Percentiles rank a stretch among this genome's conserved stretches.
phyloP scores from a whole-genome alignment of 1,140 invertebrate genomes.

The Melanaphis sacchari region DNA sequence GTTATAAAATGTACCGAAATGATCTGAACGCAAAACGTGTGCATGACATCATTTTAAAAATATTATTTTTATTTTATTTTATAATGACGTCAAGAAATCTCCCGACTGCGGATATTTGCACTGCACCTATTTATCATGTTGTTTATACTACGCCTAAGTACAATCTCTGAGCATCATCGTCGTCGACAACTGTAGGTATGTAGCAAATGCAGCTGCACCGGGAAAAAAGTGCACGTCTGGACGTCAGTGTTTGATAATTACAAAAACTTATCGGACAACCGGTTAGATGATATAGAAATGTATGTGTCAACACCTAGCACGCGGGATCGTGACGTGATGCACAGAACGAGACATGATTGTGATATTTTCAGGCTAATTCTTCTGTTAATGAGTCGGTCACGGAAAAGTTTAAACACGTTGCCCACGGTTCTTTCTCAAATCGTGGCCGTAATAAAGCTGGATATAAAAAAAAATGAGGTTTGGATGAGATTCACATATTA shows the following conservation, averaged over 20 bases:
- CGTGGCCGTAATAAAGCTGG: not conserved
- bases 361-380: constrained; percentile 8
- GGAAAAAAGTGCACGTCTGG: not conserved
- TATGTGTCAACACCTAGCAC: not conserved
- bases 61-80: not conserved
- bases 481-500: too few relatives aligned
- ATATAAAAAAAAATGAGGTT: not conserved
- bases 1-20: not conserved
- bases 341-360: not conserved
- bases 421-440: not conserved
- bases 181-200: not conserved
- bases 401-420: not conserved
- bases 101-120: not conserved
- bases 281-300: not conserved
- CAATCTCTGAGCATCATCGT: not conserved
- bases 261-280: not conserved
- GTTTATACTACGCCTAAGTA: not conserved
- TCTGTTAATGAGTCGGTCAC: not conserved
- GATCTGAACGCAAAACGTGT: too few relatives aligned
- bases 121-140: not conserved
- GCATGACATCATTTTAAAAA: not conserved
- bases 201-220: not conserved
- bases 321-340: not conserved
- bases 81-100: not conserved
- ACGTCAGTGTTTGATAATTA: not conserved